Conservation (phyloP, 1,140 invertebrate species). For the Trachymyrmex septentrionalis region DNA sequence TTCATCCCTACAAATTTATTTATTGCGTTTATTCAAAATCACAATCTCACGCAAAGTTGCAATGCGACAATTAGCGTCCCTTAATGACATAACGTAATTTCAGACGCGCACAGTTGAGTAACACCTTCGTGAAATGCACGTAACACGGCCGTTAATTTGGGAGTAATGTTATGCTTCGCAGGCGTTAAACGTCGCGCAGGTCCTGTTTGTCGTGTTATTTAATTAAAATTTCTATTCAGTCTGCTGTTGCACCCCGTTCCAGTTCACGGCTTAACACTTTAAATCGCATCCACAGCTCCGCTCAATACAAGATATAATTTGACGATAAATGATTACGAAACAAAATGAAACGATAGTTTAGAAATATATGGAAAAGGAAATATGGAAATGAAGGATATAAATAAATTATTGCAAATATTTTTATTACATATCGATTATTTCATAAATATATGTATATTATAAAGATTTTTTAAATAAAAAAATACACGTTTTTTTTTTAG, state of each 20-base stretch:
- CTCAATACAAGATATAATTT: constrained; percentile 45
- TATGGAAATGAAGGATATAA: not conserved
- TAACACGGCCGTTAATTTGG: constrained; percentile 46
- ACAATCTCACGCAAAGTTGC: constrained; percentile 26
- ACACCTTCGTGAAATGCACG: constrained; percentile 42
- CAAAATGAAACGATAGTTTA: not conserved
- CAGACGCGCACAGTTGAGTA: constrained; percentile 32
- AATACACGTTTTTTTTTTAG: not conserved
- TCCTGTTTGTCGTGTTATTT: constrained; percentile 57
- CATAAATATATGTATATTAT: not conserved
- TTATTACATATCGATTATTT: not conserved
- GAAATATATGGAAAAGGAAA: not conserved
- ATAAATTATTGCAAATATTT: constrained; percentile 4
- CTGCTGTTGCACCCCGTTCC: constrained; percentile 32
- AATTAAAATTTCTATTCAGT: constrained; percentile 63
- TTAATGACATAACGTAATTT: constrained; percentile 64
- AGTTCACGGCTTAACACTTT: constrained; percentile 32
- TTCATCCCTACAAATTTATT: constrained; percentile 11
- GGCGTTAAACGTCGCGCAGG: constrained; percentile 50
- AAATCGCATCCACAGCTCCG: not conserved
- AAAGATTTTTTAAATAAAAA: not conserved
- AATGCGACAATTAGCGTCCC: constrained; percentile 53
- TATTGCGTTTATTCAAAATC: constrained; percentile 19
- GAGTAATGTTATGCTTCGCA: constrained; percentile 58
- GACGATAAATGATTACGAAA: not conserved